These are phyloP conservation scores for Pristionchus arcanus DNA, from an alignment of 2,888 invertebrate species.

Conservation along the genomic window DNA sequence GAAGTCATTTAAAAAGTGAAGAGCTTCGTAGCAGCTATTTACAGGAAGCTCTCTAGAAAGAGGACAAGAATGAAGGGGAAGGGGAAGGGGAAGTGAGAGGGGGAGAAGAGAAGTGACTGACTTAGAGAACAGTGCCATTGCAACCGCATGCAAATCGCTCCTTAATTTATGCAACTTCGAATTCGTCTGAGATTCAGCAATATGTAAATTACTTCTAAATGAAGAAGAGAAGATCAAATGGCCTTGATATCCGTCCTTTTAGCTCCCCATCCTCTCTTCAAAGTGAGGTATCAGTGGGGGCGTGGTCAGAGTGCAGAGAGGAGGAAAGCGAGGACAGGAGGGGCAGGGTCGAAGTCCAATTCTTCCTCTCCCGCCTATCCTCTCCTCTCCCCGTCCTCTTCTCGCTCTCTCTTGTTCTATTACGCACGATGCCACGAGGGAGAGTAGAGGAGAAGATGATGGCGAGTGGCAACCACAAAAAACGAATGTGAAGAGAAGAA, in stretches of 20 bases:
- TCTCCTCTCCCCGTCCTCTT: background rate
- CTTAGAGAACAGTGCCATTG: background rate
- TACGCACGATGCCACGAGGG: too few relatives aligned
- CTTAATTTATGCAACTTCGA: background rate
- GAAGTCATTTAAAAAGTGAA: background rate
- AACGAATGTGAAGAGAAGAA: background rate
- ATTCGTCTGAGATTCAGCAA: background rate
- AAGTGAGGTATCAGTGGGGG: background rate
- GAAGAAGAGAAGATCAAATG: background rate
- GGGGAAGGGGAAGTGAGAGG: background rate
- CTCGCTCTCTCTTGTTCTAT: background rate
- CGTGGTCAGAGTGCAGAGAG: background rate
- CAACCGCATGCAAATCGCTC: constrained; percentile 2
- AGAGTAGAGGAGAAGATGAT: background rate
- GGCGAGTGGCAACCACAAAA: background rate
- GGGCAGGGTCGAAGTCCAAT: constrained; percentile 26
- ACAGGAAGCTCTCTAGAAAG: constrained; percentile 6
- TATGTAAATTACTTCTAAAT: background rate
- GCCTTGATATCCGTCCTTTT: background rate
- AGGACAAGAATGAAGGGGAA: background rate
- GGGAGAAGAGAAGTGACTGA: background rate
- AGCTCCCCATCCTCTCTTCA: background rate
- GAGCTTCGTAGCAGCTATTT: constrained; percentile 26
- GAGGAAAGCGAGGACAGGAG: background rate
- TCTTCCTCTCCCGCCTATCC: background rate